phyloP scores from a whole-genome alignment of 2,797 vertebrate species.

The Yasuhikotakia modesta region DNA sequence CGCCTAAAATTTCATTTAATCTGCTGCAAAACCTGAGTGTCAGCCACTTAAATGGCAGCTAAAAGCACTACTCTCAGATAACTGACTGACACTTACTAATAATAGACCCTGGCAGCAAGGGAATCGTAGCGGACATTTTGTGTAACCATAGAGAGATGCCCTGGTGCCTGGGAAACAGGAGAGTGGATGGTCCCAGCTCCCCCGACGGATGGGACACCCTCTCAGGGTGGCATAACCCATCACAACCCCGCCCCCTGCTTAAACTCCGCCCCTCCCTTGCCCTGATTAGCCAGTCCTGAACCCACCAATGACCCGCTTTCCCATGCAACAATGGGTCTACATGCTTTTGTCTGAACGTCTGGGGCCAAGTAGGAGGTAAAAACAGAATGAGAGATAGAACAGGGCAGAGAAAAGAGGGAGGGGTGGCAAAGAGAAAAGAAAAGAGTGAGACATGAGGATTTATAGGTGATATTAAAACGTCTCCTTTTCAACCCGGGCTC shows the following conservation, averaged over 20 bases:
- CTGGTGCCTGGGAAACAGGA: constrained; percentile 66
- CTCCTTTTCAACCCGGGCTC: constrained; percentile 6
- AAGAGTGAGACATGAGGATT: constrained; percentile 26
- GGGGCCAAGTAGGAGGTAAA: constrained; percentile 45
- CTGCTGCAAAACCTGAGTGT: constrained; percentile 80
- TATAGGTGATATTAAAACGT: constrained; percentile 45
- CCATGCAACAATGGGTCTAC: constrained; percentile 59
- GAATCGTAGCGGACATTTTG: constrained; percentile 75
- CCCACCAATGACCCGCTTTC: constrained; percentile 63
- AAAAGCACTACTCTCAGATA: constrained; percentile 83
- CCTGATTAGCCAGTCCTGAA: constrained; percentile 65
- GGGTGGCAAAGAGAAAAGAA: constrained; percentile 2
- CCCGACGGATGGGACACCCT: constrained; percentile 15
- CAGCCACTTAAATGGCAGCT: constrained; percentile 83
- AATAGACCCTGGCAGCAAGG: constrained; percentile 73
- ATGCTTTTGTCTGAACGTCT: constrained; percentile 53
- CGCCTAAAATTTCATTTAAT: constrained; percentile 86
- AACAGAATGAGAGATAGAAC: constrained; percentile 23
- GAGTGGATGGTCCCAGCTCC: constrained; percentile 64
- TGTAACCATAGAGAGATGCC: constrained; percentile 71
- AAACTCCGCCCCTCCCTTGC: constrained; percentile 61
- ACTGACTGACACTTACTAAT: constrained; percentile 83
- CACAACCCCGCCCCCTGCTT: neutral
- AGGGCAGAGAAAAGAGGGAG: neutral
- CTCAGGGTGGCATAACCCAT: neutral